Conservation (phyloP, 2,113 vertebrate species). For the Neodontobutis hainanensis region DNA sequence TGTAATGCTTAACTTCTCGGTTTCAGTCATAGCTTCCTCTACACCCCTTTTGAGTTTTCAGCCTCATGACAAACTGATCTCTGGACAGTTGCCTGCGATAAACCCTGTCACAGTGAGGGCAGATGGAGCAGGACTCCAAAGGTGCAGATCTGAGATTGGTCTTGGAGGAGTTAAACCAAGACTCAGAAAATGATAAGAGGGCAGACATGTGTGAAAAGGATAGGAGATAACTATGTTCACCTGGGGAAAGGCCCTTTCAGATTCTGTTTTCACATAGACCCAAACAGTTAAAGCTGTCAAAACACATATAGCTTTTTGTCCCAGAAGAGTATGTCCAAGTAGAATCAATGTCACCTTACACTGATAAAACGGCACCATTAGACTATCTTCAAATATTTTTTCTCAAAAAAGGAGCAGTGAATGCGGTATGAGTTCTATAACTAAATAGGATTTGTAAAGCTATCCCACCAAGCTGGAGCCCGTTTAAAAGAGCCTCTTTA, state of each 20-base stretch:
- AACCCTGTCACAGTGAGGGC: neutral
- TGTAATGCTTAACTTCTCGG: slow-evolving; percentile 48
- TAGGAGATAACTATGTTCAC: slow-evolving; percentile 70
- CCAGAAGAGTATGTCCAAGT: slow-evolving; percentile 43
- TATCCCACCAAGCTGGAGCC: slow-evolving; percentile 28
- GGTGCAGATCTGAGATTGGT: slow-evolving; percentile 24
- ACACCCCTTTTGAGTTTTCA: slow-evolving; percentile 14
- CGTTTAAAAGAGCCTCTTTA: slow-evolving; percentile 20
- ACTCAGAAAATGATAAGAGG: slow-evolving; percentile 56
- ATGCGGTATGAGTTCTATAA: slow-evolving; percentile 30
- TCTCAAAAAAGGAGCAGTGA: slow-evolving; percentile 14
- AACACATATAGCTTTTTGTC: slow-evolving; percentile 65
- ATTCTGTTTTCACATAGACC: slow-evolving; percentile 62
- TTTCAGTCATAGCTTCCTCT: slow-evolving; percentile 62
- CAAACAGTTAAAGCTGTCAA: slow-evolving; percentile 67
- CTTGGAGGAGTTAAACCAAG: slow-evolving; percentile 44
- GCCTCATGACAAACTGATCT: slow-evolving; percentile 3
- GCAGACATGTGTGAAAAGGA: slow-evolving; percentile 75
- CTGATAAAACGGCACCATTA: slow-evolving; percentile 12
- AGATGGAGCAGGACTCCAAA: neutral
- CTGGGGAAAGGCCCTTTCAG: slow-evolving; percentile 65
- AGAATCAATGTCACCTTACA: slow-evolving; percentile 49
- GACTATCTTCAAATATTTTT: too few species aligned
- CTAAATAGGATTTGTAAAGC: slow-evolving; percentile 47
- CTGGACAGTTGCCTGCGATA: slow-evolving; percentile 17